Evolutionary conservation across 2,797 vertebrate genomes (phyloP), one percentile per base, ranked within the genome.

Genomic region (Orientallactaga sibirica): DNA sequence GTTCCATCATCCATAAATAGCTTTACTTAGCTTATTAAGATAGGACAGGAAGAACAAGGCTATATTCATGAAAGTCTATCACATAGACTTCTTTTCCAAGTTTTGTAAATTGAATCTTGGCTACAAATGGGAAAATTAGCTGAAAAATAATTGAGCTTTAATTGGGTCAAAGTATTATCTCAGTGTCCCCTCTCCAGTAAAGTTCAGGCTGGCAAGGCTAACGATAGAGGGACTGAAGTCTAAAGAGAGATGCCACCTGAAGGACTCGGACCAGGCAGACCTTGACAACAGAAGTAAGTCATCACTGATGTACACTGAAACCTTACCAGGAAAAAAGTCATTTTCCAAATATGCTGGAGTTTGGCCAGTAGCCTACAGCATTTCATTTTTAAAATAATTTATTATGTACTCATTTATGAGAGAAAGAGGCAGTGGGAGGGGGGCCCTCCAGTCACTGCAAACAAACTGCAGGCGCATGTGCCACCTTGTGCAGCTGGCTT

Each of bases 291-390:
- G 79, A 96, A 91, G 93, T 92, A 95, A 96, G 88, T 92, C 93
- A 96, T 29, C 87, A 55, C 24, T 70, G 41, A 80, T 71, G 89
- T 94, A 81, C 16, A 9, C 92, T 93, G 80, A 96, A 96, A 0
- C 0, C 88, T 66, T 77, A 73, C 64, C 7, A 64, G 79, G 91
- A 62, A 96, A 95, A 11, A 33, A 55, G 29, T 64, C 79, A 91
- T 73, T 96, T 96, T 96, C 95, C 94, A 93, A 95, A 95, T 91
- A 92, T 82, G 79, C 88, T 95, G 83, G 88, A 89, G 61, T 78
- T 78, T 88, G 68, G 80, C 68, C 20, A 37, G 20, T 37, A 18
- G 29, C 79, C 90, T 29, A 77, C 52, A 48, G 67, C 55, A 71
- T 64, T 93, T 87, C 68, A 91, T 93, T 48, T 48, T 8, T 2